Conservation (phyloP, 2,797 vertebrate species). For the Ara ararauna region DNA sequence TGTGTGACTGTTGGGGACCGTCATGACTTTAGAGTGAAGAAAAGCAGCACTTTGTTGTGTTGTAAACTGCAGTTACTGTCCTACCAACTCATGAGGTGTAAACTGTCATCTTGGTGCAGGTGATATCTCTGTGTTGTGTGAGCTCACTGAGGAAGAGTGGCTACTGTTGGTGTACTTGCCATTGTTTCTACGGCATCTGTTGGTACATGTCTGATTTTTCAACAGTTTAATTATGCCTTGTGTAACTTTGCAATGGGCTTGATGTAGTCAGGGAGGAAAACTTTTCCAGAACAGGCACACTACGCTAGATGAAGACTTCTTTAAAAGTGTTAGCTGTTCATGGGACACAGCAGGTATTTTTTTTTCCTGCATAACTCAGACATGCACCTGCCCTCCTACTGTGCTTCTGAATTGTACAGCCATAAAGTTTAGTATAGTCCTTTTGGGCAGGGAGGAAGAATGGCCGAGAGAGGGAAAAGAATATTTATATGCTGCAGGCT, state of each 20-base stretch:
- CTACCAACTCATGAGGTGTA: rapidly evolving
- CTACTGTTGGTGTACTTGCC: rapidly evolving
- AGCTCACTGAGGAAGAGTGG: rapidly evolving
- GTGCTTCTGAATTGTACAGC: not conserved
- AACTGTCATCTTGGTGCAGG: not conserved
- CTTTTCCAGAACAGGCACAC: rapidly evolving
- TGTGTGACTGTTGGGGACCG: not conserved
- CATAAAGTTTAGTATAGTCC: not conserved
- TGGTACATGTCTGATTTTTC: not conserved
- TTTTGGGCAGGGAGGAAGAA: not conserved
- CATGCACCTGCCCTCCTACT: not conserved
- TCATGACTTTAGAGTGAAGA: not conserved
- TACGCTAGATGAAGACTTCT: rapidly evolving
- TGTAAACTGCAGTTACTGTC: not conserved
- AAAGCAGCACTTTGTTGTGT: rapidly evolving
- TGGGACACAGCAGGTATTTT: rapidly evolving
- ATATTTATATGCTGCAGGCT: not conserved
- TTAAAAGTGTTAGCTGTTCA: not conserved
- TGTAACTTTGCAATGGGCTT: not conserved
- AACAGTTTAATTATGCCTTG: not conserved
- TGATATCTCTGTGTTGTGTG: not conserved
- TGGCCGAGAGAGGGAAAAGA: not conserved
- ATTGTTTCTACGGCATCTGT: rapidly evolving
- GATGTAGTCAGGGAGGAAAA: not conserved
- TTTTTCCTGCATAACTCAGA: not conserved